Evolutionary conservation across 2,797 vertebrate species (phyloP).

Genomic region (Hoplostethus atlanticus): DNA sequence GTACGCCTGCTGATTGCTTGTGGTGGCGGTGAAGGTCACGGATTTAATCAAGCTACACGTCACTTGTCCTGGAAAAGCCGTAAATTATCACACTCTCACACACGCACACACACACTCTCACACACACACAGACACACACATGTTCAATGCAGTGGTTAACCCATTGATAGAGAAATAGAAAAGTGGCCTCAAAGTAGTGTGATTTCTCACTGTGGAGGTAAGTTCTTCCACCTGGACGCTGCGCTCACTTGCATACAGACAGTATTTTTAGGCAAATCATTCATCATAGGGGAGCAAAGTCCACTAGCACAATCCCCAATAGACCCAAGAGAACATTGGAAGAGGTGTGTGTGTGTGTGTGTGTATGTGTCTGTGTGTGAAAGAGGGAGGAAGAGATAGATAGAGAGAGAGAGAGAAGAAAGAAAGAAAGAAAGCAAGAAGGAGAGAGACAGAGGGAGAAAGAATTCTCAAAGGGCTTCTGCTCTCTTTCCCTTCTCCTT

Average conservation of each 20-base stretch:
- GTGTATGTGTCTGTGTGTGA: slow-evolving; percentile 20
- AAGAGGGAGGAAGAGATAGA: slow-evolving; percentile 6
- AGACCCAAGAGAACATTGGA: slow-evolving; percentile 67
- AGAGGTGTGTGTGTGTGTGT: slow-evolving; percentile 36
- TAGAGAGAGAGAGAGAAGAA: slow-evolving; percentile 29
- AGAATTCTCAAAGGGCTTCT: slow-evolving; percentile 74
- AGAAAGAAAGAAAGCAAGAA: slow-evolving; percentile 33
- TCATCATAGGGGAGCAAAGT: slow-evolving; percentile 82
- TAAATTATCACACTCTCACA: slow-evolving; percentile 72
- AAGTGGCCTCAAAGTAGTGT: slow-evolving; percentile 73
- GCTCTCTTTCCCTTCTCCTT: slow-evolving; percentile 66
- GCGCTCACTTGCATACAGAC: slow-evolving; percentile 65
- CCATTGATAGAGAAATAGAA: slow-evolving; percentile 44
- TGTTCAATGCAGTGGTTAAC: slow-evolving; percentile 47
- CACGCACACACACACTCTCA: slow-evolving; percentile 19
- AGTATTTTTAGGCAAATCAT: slow-evolving; percentile 85
- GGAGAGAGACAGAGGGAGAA: neutral
- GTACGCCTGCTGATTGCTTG: slow-evolving; percentile 77
- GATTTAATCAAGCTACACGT: slow-evolving; percentile 85
- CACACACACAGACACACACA: neutral
- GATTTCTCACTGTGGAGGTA: slow-evolving; percentile 71
- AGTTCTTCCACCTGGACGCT: slow-evolving; percentile 78
- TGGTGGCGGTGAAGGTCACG: slow-evolving; percentile 82
- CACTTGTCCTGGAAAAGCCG: slow-evolving; percentile 68
- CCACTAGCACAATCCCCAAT: slow-evolving; percentile 80